Base-by-base conservation (phyloP, 2,888 invertebrate genomes). In the Oxycera nigricornis region DNA sequence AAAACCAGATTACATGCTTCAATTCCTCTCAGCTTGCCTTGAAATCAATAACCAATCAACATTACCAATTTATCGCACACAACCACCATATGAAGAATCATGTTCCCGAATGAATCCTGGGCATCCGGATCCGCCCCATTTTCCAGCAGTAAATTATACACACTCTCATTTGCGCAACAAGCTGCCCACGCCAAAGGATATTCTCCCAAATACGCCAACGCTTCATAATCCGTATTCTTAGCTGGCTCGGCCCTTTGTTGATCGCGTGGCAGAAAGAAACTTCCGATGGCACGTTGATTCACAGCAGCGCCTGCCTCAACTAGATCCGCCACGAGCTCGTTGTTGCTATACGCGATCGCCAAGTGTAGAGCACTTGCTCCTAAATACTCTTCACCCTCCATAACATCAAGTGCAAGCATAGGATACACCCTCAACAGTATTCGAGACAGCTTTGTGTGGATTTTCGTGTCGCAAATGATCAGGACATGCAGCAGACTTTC, bases 81-180 rank as follows among this genome's bases (percentile, higher is more conserved):
- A 46, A 99, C 98, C 41, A 98, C 96, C 97, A 99, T 98, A 83
- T 99, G 99, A n/a, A 99, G 88, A 77, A 98, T 96, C 91, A 97
- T 98, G 83, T 99, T 99, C 11, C 99, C 99, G 82, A 97, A 98
- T 0, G 94, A 91, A 84, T 99, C 98, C 83, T 96, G 94, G n/a
- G 91, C 88, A 84, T 99, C 97, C 0, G 98, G 98, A 86, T 98
- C 92, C 0, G 98, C 97, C 1, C 94, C 97, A 61, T 91, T 91
- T 80, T 97, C 96, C 72, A 98, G 87, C 1, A 99, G 88, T 76
- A 97, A 89, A 86, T 99, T 98, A 83, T 99, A 99, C 11, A 97
- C 97, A 68, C 96, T 95, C 85, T 98, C 97, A 82, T 97, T 97
- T 75, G 96, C 96, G 82, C 96, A 95, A 84, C 98, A 98, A 0